Conservation (phyloP, 2,888 invertebrate species). For the Ligdia adustata region DNA sequence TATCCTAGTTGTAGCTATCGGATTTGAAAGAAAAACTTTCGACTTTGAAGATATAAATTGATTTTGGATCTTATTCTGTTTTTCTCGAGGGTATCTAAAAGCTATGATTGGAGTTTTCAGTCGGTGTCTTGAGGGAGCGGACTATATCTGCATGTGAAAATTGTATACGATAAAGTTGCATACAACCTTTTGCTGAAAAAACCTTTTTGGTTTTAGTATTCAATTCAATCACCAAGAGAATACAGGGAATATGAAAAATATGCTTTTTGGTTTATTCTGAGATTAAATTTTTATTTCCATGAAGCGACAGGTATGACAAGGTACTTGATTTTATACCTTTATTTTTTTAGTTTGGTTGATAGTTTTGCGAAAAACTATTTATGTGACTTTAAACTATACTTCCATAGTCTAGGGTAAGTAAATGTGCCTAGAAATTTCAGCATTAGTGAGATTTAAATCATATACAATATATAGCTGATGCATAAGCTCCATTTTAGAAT, state of each 20-base stretch:
- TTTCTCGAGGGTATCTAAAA: conserved; percentile 24
- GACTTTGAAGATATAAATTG: conserved; percentile 47
- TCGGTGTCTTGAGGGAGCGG: conserved; percentile 14
- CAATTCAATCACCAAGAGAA: conserved; percentile 13
- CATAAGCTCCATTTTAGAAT: too few relatives aligned
- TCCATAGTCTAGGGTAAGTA: too few relatives aligned
- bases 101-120: conserved; percentile 28
- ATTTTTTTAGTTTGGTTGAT: too few relatives aligned
- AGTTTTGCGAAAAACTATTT: too few relatives aligned
- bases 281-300: too few relatives aligned
- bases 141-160: conserved; percentile 21
- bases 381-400: too few relatives aligned
- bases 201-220: conserved; percentile 18
- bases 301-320: too few relatives aligned
- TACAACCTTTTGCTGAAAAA: conserved; percentile 25
- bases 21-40: conserved; percentile 42
- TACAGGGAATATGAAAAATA: conserved; percentile 4
- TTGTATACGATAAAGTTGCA: conserved; percentile 35
- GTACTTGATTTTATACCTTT: too few relatives aligned
- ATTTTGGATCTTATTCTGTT: conserved; percentile 33
- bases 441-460: too few relatives aligned
- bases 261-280: too few relatives aligned
- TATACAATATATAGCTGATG: too few relatives aligned
- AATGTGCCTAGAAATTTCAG: too few relatives aligned
- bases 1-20: conserved; percentile 33